Percentiles rank a stretch among this genome's conserved stretches.
These are phyloP conservation scores for Platerodrilus igneus DNA, from an alignment of 2,888 invertebrate genomes.

Conservation along the genomic window DNA sequence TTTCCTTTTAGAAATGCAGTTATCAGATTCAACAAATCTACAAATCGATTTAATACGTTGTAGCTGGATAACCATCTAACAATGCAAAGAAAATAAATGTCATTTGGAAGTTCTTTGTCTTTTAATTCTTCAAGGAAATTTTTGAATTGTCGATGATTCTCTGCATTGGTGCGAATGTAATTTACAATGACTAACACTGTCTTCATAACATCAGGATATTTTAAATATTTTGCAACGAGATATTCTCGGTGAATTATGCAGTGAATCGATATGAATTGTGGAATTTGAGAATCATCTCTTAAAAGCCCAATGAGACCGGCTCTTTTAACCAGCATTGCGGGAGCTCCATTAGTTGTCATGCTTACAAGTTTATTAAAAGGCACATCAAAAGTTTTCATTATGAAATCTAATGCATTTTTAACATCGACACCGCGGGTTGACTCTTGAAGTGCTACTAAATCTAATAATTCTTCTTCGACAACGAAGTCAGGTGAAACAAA, in stretches of 20 bases:
- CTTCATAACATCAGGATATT: conserved; percentile 18
- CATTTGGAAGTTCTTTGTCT: conserved; percentile 21
- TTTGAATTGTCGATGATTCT: conserved; percentile 24
- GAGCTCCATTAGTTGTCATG: too few species aligned
- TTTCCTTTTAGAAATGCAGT: conserved; percentile 24
- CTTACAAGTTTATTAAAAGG: too few species aligned
- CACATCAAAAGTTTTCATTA: too few species aligned
- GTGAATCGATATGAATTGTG: conserved; percentile 15
- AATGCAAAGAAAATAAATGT: conserved; percentile 18
- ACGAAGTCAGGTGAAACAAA: too few species aligned
- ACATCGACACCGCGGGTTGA: too few species aligned
- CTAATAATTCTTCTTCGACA: too few species aligned
- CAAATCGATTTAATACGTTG: conserved; percentile 23
- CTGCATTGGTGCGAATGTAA: conserved; percentile 20
- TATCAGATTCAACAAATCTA: conserved; percentile 18
- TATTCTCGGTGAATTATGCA: conserved; percentile 18
- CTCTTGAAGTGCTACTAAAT: too few species aligned
- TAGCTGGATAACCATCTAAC: conserved; percentile 22
- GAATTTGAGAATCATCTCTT: conserved; percentile 15
- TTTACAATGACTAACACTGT: conserved; percentile 22
- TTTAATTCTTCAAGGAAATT: conserved; percentile 21
- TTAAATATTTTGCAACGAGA: conserved; percentile 19
- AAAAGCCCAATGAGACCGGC: conserved; percentile 20
- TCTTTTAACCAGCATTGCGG: conserved; percentile 22
- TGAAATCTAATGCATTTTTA: too few species aligned